Evolutionary conservation across 2,797 vertebrate genomes (phyloP).

Genomic region (Coreius guichenoti): DNA sequence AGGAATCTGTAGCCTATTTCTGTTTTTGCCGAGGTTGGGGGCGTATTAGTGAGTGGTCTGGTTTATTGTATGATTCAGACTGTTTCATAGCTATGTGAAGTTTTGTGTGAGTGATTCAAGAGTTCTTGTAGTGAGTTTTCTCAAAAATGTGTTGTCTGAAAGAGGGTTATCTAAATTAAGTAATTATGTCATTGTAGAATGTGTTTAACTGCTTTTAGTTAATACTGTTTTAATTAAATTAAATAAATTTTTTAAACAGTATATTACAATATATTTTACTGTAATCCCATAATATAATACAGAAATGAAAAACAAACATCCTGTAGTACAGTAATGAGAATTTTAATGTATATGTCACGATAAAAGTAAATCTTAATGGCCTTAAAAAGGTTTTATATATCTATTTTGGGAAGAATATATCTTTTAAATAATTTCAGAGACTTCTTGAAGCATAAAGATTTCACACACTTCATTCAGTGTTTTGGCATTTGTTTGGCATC

Average conservation of each 20-base stretch:
- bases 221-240: too few relatives aligned
- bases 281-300: not conserved
- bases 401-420: not conserved
- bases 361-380: not conserved
- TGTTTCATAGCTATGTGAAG: not conserved
- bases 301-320: not conserved
- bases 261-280: not conserved
- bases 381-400: not conserved
- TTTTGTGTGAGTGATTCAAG: not conserved
- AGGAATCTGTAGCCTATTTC: slow-evolving; percentile 56
- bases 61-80: slow-evolving; percentile 20
- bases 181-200: not conserved
- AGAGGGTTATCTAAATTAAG: not conserved
- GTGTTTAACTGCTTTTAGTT: not conserved
- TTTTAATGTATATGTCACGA: not conserved
- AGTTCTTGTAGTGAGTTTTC: slow-evolving; percentile 2
- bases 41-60: slow-evolving; percentile 11
- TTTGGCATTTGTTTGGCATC: not conserved
- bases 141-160: not conserved
- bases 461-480: not conserved
- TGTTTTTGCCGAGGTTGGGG: slow-evolving; percentile 12
- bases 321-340: not conserved
- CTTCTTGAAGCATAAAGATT: not conserved
- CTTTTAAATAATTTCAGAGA: not conserved
- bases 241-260: too few relatives aligned